Conservation (phyloP, 2,797 vertebrate genomes). For the Chaunax sp. region DNA sequence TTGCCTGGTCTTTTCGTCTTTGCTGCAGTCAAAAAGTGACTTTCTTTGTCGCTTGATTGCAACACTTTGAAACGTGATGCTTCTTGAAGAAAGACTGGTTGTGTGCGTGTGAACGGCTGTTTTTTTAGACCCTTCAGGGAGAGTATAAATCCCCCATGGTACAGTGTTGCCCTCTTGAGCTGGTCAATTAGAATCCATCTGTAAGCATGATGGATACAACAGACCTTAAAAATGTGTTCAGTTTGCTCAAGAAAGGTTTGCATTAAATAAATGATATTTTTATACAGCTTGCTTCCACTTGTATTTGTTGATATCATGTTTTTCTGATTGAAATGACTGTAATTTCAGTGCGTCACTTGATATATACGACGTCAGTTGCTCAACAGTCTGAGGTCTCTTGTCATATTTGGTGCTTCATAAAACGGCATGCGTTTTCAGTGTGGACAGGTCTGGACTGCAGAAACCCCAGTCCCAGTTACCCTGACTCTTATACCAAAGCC, state of each 20-base stretch:
- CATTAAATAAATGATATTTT: conserved; percentile 75
- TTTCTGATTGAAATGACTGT: not conserved
- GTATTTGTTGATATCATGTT: conserved; percentile 1
- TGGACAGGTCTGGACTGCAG: no score
- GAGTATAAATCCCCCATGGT: conserved; percentile 1
- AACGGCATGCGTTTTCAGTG: no score
- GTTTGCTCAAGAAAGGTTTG: conserved; percentile 39
- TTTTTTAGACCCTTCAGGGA: conserved; percentile 5
- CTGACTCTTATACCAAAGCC: no score
- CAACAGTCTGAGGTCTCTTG: not conserved
- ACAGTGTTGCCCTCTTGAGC: conserved; percentile 35
- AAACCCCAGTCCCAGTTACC: no score
- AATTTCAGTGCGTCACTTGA: no score
- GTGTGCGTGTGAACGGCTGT: not conserved
- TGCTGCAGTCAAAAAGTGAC: not conserved
- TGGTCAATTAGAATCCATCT: conserved; percentile 29
- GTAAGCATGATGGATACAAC: conserved; percentile 27
- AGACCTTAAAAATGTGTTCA: conserved; percentile 26
- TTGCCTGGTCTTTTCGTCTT: conserved; percentile 1
- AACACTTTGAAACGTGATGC: conserved; percentile 1
- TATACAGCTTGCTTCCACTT: conserved; percentile 26
- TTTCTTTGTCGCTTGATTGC: not conserved
- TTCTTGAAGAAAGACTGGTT: conserved; percentile 1
- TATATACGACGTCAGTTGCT: no score
- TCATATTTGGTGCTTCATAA: not conserved